A percentile compares a stretch with the other conserved stretches of the same genome.
Evolutionary conservation across 2,113 vertebrate genomes (phyloP).

Genomic region (Strigops habroptila): DNA sequence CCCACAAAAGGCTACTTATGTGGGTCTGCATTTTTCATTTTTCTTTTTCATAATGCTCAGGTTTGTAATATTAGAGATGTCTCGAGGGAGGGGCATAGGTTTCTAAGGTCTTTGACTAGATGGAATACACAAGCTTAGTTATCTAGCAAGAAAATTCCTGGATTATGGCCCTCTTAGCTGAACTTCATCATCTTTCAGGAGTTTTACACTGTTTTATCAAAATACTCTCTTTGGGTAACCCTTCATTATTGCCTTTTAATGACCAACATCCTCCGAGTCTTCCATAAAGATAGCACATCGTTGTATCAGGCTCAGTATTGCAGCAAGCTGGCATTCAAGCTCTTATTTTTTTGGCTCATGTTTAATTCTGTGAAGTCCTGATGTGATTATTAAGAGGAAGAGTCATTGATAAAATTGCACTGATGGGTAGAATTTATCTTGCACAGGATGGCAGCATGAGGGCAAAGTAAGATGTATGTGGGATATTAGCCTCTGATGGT

Average conservation of each 20-base stretch:
- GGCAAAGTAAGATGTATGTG: conserved; percentile 31
- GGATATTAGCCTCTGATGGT: conserved; percentile 11
- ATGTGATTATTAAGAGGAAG: conserved; percentile 26
- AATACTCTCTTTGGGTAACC: not conserved
- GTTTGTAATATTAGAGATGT: not conserved
- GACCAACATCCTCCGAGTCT: not conserved
- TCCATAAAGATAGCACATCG: not conserved
- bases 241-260: not conserved
- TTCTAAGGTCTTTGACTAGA: not conserved
- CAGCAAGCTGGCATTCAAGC: not conserved
- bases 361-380: not conserved
- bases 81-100: not conserved
- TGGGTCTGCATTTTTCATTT: not conserved
- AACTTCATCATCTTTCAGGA: not conserved
- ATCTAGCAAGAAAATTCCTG: not conserved
- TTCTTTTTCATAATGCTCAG: not conserved
- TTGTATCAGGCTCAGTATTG: not conserved
- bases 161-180: not conserved
- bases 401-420: conserved; percentile 1
- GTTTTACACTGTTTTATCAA: not conserved
- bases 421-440: conserved; percentile 38
- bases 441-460: not conserved
- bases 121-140: not conserved
- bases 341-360: conserved; percentile 1
- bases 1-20: not conserved